These are phyloP conservation scores for Trogon melanurus DNA, from an alignment of 2,113 vertebrate species.

Conservation along the genomic window DNA sequence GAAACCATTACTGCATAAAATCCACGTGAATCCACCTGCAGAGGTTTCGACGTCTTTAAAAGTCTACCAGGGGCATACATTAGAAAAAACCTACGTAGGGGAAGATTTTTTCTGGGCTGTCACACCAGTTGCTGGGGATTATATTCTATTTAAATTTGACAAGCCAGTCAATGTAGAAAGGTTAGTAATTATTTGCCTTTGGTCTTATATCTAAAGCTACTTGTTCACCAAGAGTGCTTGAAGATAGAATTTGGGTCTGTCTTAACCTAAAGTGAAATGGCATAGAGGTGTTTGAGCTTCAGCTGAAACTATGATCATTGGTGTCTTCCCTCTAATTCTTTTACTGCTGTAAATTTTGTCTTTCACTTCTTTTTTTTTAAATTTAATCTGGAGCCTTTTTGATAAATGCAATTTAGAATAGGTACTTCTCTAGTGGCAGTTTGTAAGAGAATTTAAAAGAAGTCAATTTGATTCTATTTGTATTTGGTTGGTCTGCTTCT, in stretches of 20 bases:
- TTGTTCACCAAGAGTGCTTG: neutral
- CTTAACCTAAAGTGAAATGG: neutral
- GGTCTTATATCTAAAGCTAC: neutral
- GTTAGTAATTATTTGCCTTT: conserved; percentile 71
- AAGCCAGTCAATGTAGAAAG: conserved; percentile 92
- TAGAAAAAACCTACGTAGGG: conserved; percentile 96
- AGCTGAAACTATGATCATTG: neutral
- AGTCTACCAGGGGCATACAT: conserved; percentile 95
- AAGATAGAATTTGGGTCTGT: neutral
- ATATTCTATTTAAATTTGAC: conserved; percentile 96
- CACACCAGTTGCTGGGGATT: conserved; percentile 91
- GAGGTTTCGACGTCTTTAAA: conserved; percentile 97
- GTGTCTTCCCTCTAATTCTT: neutral
- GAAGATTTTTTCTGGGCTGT: conserved; percentile 99
- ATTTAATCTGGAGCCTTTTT: neutral
- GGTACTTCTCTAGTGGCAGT: neutral
- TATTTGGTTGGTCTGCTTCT: conserved; percentile 18
- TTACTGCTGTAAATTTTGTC: neutral
- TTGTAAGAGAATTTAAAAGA: neutral
- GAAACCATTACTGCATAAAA: conserved; percentile 97
- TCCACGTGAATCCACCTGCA: conserved; percentile 96
- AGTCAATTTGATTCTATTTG: neutral
- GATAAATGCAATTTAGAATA: neutral
- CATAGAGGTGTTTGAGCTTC: neutral
- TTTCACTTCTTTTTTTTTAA: neutral